Evolutionary conservation across 2,113 vertebrate genomes (phyloP), one percentile per base, ranked within the genome.

Genomic region (Hemiprocne comata): DNA sequence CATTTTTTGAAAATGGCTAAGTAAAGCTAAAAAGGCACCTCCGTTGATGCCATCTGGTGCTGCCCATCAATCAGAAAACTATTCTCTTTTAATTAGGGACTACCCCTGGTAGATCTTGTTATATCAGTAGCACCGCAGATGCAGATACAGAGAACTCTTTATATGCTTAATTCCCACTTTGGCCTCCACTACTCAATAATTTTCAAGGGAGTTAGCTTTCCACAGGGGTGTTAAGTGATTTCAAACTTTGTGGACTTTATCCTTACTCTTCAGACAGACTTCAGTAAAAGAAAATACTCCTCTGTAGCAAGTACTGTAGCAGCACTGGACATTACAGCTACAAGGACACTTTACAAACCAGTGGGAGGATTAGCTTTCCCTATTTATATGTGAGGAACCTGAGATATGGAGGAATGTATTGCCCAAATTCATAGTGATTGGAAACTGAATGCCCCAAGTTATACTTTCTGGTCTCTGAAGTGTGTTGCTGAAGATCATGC

Each of bases 1-100:
- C 10, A 42, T 62, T 90, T 95, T 95, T 74, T 67, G 34, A 92
- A 88, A 86, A 92, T 26, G 38, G 57, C 38, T 71, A 81, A 86
- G 34, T 69, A 70, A 85, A 90, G 67, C 88, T 90, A 78, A 93
- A 80, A 78, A 67, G 53, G 38, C 65, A 86, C 61, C 33, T 75
- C 69, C 2, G 9, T 57, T 94, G 76, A 67, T 90, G 80, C 61
- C 88, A 93, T 92, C 90, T 96, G 93, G 76, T 90, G 50, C 70
- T 86, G 65, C 73, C 76, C 75, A 42, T 86, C 94, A 95, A 86
- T 75, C 65, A 81, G 62, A 91, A 40, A 94, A 78, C 28, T 73
- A 83, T 84, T 88, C 28, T 89, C 48, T 90, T 85, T 80, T 93
- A 93, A 86, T 90, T 72, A 89, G 57, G 44, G 50, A 81, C 88